These are phyloP conservation scores for Lycaena phlaeas DNA, from an alignment of 2,888 invertebrate genomes.

Conservation along the genomic window DNA sequence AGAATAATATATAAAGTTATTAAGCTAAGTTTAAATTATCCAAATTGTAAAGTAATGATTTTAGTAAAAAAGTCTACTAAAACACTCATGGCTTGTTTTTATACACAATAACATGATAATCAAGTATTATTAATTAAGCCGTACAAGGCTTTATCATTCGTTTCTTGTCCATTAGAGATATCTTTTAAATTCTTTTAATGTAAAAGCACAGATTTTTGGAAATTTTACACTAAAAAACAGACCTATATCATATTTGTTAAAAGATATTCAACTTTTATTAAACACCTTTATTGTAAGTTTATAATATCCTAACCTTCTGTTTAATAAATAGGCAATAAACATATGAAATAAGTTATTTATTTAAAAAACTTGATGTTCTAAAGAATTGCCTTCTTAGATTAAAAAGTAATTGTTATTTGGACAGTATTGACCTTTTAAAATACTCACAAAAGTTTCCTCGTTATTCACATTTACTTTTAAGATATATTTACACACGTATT, in stretches of 20 bases:
- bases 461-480: conserved; percentile 1
- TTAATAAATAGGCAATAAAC: no score
- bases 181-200: neutral
- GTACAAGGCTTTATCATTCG: conserved; percentile 2
- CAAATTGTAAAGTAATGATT: no score
- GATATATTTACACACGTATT: neutral
- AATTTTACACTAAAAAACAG: no score
- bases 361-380: no score
- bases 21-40: no score
- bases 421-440: conserved; percentile 2
- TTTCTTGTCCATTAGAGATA: neutral
- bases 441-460: neutral
- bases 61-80: no score
- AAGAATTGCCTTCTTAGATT: neutral
- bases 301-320: no score
- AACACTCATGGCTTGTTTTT: conserved; percentile 5
- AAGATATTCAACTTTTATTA: no score
- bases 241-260: no score
- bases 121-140: conserved; percentile 1
- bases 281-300: no score
- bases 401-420: neutral
- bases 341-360: no score
- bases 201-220: neutral
- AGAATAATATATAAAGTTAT: no score
- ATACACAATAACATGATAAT: neutral